Evolutionary conservation across 1,140 invertebrate genomes (phyloP), one percentile per base, ranked within the genome.

Genomic region (Ericerus pela): DNA sequence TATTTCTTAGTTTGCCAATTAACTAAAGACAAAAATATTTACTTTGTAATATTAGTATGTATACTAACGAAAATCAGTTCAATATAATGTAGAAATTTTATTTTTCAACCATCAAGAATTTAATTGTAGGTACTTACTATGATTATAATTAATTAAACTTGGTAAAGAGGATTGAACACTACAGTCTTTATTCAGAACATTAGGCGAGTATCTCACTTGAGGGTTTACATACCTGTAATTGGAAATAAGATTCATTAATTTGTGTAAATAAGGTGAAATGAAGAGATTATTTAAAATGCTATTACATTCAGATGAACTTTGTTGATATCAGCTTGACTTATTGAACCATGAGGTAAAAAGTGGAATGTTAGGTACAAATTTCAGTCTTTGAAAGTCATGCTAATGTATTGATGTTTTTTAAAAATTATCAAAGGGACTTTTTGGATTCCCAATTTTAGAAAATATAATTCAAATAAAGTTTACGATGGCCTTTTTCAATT

Each of bases 61-160:
- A 33, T 10, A 10, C 31, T 11, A 10, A 33, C 10, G 10, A 33
- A 11, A 33, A 33, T 33, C 10, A 10, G 10, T 16, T 16, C n/a
- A 11, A 33, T 11, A 33, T 11, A 33, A 10, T 33, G 10, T 33
- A 33, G n/a, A 33, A n/a, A 11, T 33, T 33, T 33, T 33, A n/a
- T 10, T 16, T 33, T 10, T 33, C 10, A 33, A 33, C n/a, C 10
- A 33, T 33, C n/a, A 11, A 33, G n/a, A 33, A 33, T 10, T 33
- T 33, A 10, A 47, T 14, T 47, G 18, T 18, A 47, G 3, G 8
- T 16, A 47, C 41, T 47, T 47, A 47, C 41, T 18, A 24, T 47
- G 41, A 47, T 47, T 47, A 24, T 47, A 47, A 47, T 47, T 47
- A 24, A 47, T 47, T 22, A 47, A 47, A 47, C 41, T 47, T 24